Evolutionary conservation across 2,888 invertebrate genomes (phyloP).

Genomic region (Pomacea canaliculata): DNA sequence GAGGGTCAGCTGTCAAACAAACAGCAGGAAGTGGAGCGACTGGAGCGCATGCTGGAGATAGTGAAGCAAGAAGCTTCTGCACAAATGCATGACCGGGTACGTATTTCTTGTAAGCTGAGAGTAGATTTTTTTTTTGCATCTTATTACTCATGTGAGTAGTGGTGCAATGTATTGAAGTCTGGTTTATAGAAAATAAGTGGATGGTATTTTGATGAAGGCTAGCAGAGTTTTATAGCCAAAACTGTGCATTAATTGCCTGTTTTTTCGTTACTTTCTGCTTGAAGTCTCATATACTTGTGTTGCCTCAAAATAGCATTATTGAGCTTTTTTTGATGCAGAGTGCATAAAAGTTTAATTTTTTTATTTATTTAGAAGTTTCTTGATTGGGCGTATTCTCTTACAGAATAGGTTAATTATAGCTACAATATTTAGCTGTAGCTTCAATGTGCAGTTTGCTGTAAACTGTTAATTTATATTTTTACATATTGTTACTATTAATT

Average conservation of each 20-base stretch:
- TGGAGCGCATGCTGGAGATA: conserved; percentile 58
- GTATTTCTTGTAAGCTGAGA: background rate
- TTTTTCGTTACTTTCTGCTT: no score
- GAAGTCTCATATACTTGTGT: no score
- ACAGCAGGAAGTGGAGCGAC: conserved; percentile 54
- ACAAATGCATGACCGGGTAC: conserved; percentile 57
- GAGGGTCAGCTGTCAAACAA: conserved; percentile 55
- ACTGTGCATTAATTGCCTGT: no score
- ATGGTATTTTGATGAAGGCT: background rate
- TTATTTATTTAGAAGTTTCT: no score
- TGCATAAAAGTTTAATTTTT: no score
- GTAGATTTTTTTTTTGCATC: background rate
- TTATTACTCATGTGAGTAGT: no score
- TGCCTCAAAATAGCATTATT: no score
- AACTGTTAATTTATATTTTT: background rate
- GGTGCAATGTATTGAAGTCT: no score
- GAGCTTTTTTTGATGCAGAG: no score
- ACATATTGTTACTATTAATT: no score
- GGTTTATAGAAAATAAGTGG: background rate
- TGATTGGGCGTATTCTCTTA: background rate
- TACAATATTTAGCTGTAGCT: background rate
- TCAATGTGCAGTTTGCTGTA: background rate
- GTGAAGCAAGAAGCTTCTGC: conserved; percentile 59
- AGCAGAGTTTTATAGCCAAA: no score
- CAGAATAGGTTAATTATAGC: background rate